Base-by-base conservation (phyloP, 2,888 invertebrate species). In the Spatulosminthurus flaviceps region DNA sequence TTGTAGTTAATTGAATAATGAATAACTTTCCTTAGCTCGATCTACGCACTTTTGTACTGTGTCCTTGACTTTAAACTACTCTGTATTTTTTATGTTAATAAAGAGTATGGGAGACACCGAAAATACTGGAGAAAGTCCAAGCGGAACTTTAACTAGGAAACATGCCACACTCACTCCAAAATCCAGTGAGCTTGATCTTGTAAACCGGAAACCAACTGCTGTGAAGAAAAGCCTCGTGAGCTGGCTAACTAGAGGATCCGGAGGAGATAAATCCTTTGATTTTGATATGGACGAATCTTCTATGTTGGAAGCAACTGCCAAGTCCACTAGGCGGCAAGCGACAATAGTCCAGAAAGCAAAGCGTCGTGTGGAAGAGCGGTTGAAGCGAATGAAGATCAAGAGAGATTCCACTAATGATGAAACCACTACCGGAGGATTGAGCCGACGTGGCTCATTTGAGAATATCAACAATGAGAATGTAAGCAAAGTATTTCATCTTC, bases 321-420 rank as follows among this genome's bases (percentile, higher is more conserved):
- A 84, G 76, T 71, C 84, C 28, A 86, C 84, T n/a, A 82, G 84
- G 80, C 77, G 85, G 34, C 86, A 85, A 80, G 85, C 85, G 0
- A 85, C 85, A 11, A 93, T 92, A 61, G 88, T 94, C 42, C 92
- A 92, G 87, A 94, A 94, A 86, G 96, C 96, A 0, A 92, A 94
- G 86, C 92, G 95, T 84, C 90, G 95, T 85, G 94, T 97, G 86
- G 97, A 97, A 89, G 94, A 96, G 86, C 92, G 96, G 85, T 90
- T 97, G 79, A 95, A 92, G 86, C 92, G 93, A 87, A 85, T 85
- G 81, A 85, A 85, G 73, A 84, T 85, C 64, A 85, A 85, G 72
- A 66, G 85, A 29, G 85, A 85, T 43, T 85, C 85, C 16, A 85
- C 85, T 1, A 85, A 85, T 80, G 85, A 85, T 51, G 85, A 88